Base-by-base conservation (phyloP, 1,140 invertebrate species). In the Muscidifurax raptorellus region DNA sequence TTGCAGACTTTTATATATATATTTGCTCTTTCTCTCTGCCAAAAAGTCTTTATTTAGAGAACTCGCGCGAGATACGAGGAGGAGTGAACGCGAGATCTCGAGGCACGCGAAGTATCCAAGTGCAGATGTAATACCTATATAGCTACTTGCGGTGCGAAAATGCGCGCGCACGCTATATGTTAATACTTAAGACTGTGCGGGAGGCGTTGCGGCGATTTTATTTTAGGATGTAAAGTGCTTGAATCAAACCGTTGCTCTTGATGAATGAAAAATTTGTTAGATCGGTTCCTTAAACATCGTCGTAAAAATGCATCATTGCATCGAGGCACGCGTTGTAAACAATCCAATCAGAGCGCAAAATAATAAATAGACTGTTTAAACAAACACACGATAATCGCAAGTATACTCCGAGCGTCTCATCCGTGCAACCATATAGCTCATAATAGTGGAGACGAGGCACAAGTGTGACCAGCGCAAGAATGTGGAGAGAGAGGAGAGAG, bases 401-500 rank as follows among this genome's bases (percentile, higher is more conserved):
- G 66, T n/a, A 64, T n/a, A n/a, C 59, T 69, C 66, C 27, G 0
- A 69, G 66, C 66, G 52, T 59, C 52, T 69, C 66, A 28, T 28
- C 66, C 28, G 30, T n/a, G 27, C n/a, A 64, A 28, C 66, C 0
- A 13, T n/a, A n/a, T n/a, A n/a, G n/a, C n/a, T n/a, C n/a, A n/a
- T n/a, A n/a, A n/a, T 18, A 44, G 72, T 80, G 64, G 64, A 80
- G 25, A 40, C 22, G 40, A 66, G 25, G 27, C n/a, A 72, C 72
- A 64, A 75, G 22, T 27, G 22, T 27, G 9, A 40, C 32, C 36
- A 59, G 36, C 59, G 66, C 66, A 30, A 47, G 22, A 28, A 69
- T 28, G 36, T 27, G 59, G 47, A n/a, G 74, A n/a, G 59, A 71
- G 67, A 83, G 67, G 71, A 80, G 30, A 79, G 18, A 36, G 69